Conservation (phyloP, 2,888 invertebrate genomes). For the Euspilapteryx auroguttella region DNA sequence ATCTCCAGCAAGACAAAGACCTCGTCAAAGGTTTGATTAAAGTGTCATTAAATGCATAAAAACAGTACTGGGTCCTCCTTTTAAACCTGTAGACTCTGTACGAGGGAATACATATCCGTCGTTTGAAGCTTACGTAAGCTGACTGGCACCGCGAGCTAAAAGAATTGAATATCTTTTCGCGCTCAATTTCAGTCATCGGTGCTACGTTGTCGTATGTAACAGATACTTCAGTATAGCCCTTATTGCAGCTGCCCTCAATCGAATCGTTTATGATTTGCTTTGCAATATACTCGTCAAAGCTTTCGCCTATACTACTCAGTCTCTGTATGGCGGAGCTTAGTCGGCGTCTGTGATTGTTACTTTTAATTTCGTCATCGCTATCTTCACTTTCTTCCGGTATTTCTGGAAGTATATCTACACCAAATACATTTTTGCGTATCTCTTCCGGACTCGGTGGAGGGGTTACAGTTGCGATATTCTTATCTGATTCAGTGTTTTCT, state of each 20-base stretch:
- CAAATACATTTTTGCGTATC: constrained; percentile 44
- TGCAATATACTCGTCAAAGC: constrained; percentile 45
- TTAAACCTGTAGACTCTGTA: constrained; percentile 39
- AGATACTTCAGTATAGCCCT: constrained; percentile 36
- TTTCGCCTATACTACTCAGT: constrained; percentile 52
- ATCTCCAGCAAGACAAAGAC: constrained; percentile 42
- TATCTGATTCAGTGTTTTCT: constrained; percentile 18
- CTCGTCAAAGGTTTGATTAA: constrained; percentile 44
- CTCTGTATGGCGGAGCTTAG: constrained; percentile 48
- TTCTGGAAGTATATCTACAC: constrained; percentile 54
- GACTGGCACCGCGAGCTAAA: constrained; percentile 45
- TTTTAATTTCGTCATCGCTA: constrained; percentile 18
- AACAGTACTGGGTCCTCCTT: constrained; percentile 27
- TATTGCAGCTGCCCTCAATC: constrained; percentile 16
- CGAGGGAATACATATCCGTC: constrained; percentile 40
- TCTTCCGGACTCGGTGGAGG: constrained; percentile 51
- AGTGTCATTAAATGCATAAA: constrained; percentile 41
- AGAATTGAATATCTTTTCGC: constrained; percentile 44
- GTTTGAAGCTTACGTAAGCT: constrained; percentile 30
- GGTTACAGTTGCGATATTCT: constrained; percentile 23
- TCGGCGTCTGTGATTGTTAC: constrained; percentile 25
- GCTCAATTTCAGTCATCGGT: constrained; percentile 41
- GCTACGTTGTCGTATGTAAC: constrained; percentile 40
- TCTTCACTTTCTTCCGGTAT: constrained; percentile 50
- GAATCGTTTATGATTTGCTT: constrained; percentile 42